Evolutionary conservation across 2,797 vertebrate species (phyloP).

Genomic region (Gobionotothen gibberifrons): DNA sequence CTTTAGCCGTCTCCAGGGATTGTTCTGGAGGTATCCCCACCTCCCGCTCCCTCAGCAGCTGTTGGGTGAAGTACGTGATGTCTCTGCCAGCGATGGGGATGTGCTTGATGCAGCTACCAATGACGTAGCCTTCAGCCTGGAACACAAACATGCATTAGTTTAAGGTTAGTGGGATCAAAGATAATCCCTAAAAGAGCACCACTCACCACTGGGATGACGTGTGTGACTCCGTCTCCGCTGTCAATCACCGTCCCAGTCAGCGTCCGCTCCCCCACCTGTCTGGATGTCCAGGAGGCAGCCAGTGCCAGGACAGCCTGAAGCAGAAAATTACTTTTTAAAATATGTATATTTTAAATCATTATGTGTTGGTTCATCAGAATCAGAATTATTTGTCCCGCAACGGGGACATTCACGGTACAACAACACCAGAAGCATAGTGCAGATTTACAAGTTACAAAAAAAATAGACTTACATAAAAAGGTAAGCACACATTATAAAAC

Average conservation of each 20-base stretch:
- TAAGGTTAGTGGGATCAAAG: too few species aligned
- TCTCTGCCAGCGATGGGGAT: conserved; percentile 97
- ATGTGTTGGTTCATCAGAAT: too few species aligned
- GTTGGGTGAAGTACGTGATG: conserved; percentile 98
- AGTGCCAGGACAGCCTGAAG: conserved; percentile 91
- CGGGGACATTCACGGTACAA: too few species aligned
- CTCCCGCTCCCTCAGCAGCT: conserved; percentile 94
- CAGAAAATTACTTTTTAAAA: neutral
- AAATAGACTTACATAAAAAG: too few species aligned
- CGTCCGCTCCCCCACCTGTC: conserved; percentile 94
- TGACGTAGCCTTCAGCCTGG: conserved; percentile 97
- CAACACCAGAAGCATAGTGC: too few species aligned
- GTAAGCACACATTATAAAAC: too few species aligned
- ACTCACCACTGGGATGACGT: conserved; percentile 96
- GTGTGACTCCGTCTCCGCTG: conserved; percentile 97
- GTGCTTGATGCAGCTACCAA: conserved; percentile 99
- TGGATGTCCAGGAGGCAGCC: conserved; percentile 97
- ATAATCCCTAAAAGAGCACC: accelerated
- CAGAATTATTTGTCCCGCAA: too few species aligned
- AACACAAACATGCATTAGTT: neutral
- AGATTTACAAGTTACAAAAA: too few species aligned
- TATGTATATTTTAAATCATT: too few species aligned
- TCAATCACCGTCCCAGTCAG: conserved; percentile 97
- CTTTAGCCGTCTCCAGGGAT: conserved; percentile 97
- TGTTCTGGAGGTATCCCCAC: conserved; percentile 98